phyloP scores from a whole-genome alignment of 2,797 vertebrate genomes.

The Molossus molossus region DNA sequence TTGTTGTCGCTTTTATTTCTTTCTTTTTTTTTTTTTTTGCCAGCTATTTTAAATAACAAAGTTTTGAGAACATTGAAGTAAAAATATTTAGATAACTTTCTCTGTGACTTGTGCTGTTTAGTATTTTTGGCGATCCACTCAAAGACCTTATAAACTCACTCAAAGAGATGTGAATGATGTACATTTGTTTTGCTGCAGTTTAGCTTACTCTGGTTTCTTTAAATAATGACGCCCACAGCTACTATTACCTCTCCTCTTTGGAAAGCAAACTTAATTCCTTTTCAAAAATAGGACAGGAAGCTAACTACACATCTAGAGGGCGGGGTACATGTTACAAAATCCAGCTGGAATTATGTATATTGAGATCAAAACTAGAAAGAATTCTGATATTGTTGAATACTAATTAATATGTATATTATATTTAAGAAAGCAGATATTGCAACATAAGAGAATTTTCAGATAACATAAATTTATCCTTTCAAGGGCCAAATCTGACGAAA shows the following conservation, averaged over 20 bases:
- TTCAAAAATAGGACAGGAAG: neutral
- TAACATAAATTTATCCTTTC: neutral
- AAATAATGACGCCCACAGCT: neutral
- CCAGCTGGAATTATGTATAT: neutral
- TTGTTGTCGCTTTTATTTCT: too few relatives aligned
- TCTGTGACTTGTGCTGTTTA: neutral
- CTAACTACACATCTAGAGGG: neutral
- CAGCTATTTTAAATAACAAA: neutral
- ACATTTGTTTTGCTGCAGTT: neutral
- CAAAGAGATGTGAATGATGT: neutral
- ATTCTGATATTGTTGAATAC: neutral
- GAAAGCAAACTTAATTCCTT: neutral
- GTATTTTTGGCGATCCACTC: neutral
- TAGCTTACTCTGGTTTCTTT: neutral
- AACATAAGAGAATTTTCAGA: neutral
- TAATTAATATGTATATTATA: neutral
- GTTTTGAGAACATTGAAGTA: neutral
- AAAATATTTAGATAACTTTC: neutral
- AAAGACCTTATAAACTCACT: neutral
- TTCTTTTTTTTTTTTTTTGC: neutral
- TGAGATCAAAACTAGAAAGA: conserved; percentile 23
- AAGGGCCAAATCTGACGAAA: conserved; percentile 4
- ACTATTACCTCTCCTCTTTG: neutral
- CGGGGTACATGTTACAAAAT: neutral
- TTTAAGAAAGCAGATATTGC: conserved; percentile 11